Evolutionary conservation across 2,113 vertebrate species (phyloP).

Genomic region (Bostrychus sinensis): DNA sequence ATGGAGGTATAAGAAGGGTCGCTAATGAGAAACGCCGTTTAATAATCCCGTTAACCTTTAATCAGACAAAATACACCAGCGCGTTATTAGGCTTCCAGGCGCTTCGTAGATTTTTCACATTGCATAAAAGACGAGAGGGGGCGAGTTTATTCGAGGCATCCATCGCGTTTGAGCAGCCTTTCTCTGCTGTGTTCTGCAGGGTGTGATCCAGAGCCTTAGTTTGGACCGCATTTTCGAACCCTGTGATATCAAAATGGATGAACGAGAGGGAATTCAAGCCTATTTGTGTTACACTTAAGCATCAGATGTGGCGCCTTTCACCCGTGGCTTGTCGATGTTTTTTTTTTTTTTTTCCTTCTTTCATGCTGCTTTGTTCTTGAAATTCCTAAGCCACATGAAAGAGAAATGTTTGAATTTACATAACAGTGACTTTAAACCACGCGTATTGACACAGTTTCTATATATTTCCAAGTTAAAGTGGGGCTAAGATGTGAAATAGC

Average conservation of each 20-base stretch:
- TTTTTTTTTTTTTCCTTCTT: neutral
- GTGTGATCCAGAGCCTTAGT: constrained; percentile 80
- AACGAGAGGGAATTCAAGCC: neutral
- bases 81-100: constrained; percentile 48
- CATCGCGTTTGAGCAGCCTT: constrained; percentile 40
- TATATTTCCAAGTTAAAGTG: neutral
- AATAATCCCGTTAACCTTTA: constrained; percentile 66
- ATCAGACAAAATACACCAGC: constrained; percentile 58
- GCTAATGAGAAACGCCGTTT: constrained; percentile 50
- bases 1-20: constrained; percentile 42
- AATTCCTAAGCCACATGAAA: constrained; percentile 9
- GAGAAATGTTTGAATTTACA: neutral
- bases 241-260: constrained; percentile 15
- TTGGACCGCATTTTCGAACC: constrained; percentile 66
- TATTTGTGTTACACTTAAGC: neutral
- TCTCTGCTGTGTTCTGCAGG: constrained; percentile 82
- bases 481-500: neutral
- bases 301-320: neutral
- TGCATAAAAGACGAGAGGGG: constrained; percentile 43
- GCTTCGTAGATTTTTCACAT: constrained; percentile 54
- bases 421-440: neutral
- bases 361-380: constrained; percentile 7
- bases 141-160: constrained; percentile 59
- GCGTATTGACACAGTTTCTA: neutral
- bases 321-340: constrained; percentile 1